These are phyloP conservation scores for Macroglossus sobrinus DNA, from an alignment of 2,113 vertebrate species.

Conservation along the genomic window DNA sequence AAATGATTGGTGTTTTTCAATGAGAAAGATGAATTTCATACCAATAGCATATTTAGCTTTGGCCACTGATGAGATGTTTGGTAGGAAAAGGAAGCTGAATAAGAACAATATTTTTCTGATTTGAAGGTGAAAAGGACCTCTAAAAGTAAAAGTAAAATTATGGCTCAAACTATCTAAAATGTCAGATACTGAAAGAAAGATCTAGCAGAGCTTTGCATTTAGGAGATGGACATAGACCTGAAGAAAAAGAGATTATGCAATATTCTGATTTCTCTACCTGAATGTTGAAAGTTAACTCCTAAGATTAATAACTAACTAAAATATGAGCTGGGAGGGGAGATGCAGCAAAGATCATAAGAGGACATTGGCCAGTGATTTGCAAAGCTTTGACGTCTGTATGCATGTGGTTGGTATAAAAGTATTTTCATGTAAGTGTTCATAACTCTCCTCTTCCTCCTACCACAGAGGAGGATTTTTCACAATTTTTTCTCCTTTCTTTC, in stretches of 20 bases:
- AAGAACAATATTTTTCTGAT: neutral
- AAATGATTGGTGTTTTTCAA: neutral
- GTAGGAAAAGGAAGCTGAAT: neutral
- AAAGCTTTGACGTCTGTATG: neutral
- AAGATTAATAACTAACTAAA: neutral
- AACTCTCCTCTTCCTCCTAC: neutral
- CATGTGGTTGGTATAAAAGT: neutral
- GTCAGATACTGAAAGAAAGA: neutral
- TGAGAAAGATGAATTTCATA: neutral
- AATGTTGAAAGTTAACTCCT: neutral
- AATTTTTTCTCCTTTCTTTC: neutral
- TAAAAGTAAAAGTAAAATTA: neutral
- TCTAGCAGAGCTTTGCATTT: neutral
- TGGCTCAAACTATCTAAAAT: neutral
- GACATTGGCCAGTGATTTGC: neutral
- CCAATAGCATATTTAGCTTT: neutral
- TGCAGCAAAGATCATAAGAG: neutral
- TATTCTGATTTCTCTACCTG: neutral
- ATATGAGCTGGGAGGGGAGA: neutral
- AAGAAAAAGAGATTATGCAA: neutral
- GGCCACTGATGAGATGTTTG: neutral
- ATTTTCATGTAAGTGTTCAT: neutral
- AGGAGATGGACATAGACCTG: neutral
- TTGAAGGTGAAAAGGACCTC: neutral
- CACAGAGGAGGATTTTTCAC: neutral